Evolutionary conservation across 1,140 invertebrate genomes (phyloP).

Genomic region (Mercenaria mercenaria): DNA sequence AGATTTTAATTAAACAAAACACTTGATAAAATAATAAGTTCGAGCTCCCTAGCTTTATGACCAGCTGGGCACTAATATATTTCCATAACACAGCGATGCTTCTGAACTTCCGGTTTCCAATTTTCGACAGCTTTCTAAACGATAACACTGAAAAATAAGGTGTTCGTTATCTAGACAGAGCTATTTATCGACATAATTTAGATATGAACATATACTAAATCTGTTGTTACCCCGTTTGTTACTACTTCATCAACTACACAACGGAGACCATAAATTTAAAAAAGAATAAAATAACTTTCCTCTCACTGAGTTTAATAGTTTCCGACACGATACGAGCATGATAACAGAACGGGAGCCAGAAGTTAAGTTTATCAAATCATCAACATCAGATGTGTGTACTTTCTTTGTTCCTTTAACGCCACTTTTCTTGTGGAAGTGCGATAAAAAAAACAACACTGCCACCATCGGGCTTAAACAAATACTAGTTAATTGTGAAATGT

Average conservation of each 20-base stretch:
- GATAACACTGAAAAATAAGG: not conserved
- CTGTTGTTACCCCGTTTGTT: not conserved
- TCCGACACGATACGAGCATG: not conserved
- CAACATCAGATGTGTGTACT: not conserved
- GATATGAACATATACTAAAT: not conserved
- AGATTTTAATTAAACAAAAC: not conserved
- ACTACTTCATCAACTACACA: not conserved
- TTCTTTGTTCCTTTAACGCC: not conserved
- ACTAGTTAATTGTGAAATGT: too few species aligned
- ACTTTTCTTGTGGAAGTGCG: too few species aligned
- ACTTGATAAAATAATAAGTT: slow-evolving; percentile 24
- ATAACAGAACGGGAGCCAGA: not conserved
- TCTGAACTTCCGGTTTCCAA: not conserved
- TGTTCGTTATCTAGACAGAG: not conserved
- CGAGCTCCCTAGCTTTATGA: not conserved
- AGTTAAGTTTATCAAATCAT: not conserved
- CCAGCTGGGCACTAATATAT: not conserved
- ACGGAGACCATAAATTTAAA: not conserved
- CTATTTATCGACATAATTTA: not conserved
- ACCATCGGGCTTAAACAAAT: too few species aligned
- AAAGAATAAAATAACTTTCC: not conserved
- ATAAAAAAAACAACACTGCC: too few species aligned
- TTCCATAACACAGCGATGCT: not conserved
- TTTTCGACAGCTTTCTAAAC: not conserved
- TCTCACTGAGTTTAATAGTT: not conserved